phyloP scores from a whole-genome alignment of 2,113 vertebrate genomes.

The Otocyon megalotis region DNA sequence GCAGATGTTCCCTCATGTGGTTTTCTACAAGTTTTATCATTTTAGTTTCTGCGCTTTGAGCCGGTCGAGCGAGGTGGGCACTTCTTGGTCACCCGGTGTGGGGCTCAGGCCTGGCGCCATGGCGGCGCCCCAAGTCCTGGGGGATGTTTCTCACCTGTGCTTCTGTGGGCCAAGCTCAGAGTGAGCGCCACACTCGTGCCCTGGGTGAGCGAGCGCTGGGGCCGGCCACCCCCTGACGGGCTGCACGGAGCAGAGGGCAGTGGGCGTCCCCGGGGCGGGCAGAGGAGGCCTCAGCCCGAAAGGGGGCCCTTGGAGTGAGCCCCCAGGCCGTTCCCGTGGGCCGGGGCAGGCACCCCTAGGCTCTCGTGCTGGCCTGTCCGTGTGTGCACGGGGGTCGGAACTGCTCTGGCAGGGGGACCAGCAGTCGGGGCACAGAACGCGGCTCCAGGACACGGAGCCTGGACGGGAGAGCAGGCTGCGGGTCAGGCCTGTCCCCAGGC shows the following conservation, averaged over 20 bases:
- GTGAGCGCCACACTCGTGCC: accelerated
- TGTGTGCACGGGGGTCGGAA: neutral
- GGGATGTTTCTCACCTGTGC: accelerated
- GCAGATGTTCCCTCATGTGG: accelerated
- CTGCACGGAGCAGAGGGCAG: neutral
- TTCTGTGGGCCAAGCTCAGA: neutral
- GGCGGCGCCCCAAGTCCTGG: accelerated
- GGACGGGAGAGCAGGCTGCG: accelerated
- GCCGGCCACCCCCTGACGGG: neutral
- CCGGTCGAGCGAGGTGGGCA: accelerated
- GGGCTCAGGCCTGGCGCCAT: neutral
- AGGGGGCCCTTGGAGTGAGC: neutral
- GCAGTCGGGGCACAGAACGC: too few species aligned
- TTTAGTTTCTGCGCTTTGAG: neutral
- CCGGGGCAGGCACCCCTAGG: accelerated
- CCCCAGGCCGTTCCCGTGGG: accelerated
- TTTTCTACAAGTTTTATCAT: neutral
- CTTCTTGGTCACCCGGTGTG: accelerated
- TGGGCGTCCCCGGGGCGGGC: accelerated
- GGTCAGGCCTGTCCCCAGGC: neutral
- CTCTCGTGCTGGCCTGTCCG: accelerated
- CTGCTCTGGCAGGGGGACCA: too few species aligned
- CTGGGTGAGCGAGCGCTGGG: accelerated
- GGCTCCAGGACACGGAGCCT: neutral
- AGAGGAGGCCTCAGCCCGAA: accelerated